These are phyloP conservation scores for Aphelenchoides avenae DNA, from an alignment of 1,140 invertebrate species.

Conservation along the genomic window DNA sequence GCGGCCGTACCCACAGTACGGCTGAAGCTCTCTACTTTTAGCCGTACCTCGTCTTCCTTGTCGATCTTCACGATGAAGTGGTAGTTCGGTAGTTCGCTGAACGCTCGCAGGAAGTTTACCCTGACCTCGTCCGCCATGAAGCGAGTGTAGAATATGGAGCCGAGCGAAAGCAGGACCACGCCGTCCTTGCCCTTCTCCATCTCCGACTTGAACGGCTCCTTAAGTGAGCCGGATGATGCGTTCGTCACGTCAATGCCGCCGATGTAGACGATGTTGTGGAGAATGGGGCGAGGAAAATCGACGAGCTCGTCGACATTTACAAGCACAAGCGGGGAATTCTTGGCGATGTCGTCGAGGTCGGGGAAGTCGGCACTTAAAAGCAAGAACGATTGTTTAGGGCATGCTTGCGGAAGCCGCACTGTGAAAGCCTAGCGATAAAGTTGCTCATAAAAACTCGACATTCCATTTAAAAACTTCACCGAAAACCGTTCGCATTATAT, in stretches of 20 bases:
- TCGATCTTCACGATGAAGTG: conserved; percentile 37
- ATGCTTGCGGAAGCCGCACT: no score
- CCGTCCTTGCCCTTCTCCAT: conserved; percentile 23
- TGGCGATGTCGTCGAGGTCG: conserved; percentile 30
- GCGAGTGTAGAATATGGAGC: conserved; percentile 27
- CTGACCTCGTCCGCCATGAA: conserved; percentile 12
- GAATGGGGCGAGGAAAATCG: conserved; percentile 33
- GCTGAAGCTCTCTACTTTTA: background rate
- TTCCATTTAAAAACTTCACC: no score
- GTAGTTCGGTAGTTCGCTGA: conserved; percentile 24
- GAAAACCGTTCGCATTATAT: no score
- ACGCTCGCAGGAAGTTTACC: conserved; percentile 22
- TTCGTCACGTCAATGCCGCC: conserved; percentile 29
- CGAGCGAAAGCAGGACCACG: conserved; percentile 31
- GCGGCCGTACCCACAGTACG: no score
- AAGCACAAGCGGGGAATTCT: conserved; percentile 28
- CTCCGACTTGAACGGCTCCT: conserved; percentile 17
- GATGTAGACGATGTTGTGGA: conserved; percentile 29
- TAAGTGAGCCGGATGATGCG: background rate
- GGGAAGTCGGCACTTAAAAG: no score
- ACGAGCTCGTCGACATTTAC: conserved; percentile 32
- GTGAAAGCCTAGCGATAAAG: no score
- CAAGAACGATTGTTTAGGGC: no score
- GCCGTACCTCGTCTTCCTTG: conserved; percentile 25
- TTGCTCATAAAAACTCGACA: no score